phyloP scores from a whole-genome alignment of 1,140 invertebrate genomes.

The Drosophila erecta region DNA sequence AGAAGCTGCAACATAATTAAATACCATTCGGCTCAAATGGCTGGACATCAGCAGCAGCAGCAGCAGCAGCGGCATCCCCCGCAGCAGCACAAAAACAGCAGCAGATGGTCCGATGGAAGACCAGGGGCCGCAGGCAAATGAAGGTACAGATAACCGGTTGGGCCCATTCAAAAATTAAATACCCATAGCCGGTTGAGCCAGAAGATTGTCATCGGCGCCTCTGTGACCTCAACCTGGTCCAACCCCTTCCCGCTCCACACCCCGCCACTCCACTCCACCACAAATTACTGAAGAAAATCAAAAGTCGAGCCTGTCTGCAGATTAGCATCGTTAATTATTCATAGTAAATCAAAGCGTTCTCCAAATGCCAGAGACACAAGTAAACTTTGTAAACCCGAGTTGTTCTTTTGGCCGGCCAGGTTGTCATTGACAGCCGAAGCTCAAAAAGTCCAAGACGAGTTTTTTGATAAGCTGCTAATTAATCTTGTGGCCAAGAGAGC shows the following conservation, averaged over 20 bases:
- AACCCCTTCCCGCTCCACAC: background rate
- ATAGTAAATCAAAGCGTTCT: conserved; percentile 63
- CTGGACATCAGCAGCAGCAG: background rate
- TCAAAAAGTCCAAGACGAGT: conserved; percentile 28
- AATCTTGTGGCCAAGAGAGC: conserved; percentile 4
- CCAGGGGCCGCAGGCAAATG: conserved; percentile 1
- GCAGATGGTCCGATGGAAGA: conserved; percentile 25
- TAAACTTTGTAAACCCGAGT: conserved; percentile 31
- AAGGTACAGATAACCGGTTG: conserved; percentile 58
- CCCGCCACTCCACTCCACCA: background rate
- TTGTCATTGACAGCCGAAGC: conserved; percentile 30
- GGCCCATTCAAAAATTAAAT: conserved; percentile 33
- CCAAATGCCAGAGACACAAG: conserved; percentile 65
- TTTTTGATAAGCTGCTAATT: conserved; percentile 55
- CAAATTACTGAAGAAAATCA: conserved; percentile 53
- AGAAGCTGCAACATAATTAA: background rate
- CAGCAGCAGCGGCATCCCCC: conserved; percentile 4
- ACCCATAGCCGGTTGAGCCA: conserved; percentile 62
- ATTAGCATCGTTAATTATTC: conserved; percentile 77
- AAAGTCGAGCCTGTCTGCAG: conserved; percentile 48
- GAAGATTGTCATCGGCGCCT: conserved; percentile 46
- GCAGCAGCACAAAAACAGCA: conserved; percentile 14
- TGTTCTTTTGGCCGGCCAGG: conserved; percentile 2
- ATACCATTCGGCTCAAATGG: background rate
- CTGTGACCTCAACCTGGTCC: conserved; percentile 18